A percentile compares a stretch with the other conserved stretches of the same genome.
phyloP scores from a whole-genome alignment of 1,140 invertebrate species.

The Diorhabda carinulata region DNA sequence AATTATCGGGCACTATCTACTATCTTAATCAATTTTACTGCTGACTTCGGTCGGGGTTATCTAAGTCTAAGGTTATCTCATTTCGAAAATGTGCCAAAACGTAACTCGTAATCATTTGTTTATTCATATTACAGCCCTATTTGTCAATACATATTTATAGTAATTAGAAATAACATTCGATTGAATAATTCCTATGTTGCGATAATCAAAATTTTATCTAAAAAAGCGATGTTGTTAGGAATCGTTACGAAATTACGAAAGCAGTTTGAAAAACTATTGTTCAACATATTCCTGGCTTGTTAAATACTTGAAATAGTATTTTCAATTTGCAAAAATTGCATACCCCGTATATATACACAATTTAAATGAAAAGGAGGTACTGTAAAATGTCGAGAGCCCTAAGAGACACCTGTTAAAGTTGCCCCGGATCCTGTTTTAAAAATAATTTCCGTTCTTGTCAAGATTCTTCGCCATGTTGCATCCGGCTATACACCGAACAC shows the following conservation, averaged over 20 bases:
- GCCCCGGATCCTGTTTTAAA: constrained; percentile 9
- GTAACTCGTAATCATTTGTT: too few relatives aligned
- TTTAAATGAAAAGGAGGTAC: background rate
- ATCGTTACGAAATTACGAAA: too few relatives aligned
- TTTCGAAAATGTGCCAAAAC: too few relatives aligned
- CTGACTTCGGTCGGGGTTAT: background rate
- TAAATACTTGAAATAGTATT: background rate
- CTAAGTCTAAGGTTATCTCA: too few relatives aligned
- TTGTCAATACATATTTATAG: too few relatives aligned
- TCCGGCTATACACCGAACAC: background rate
- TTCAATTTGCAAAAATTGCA: background rate
- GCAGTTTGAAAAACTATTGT: background rate
- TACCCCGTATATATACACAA: background rate
- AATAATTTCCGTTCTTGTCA: constrained; percentile 9
- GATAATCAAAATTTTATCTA: too few relatives aligned
- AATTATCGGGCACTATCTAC: background rate
- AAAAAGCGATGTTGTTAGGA: too few relatives aligned
- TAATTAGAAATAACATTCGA: too few relatives aligned
- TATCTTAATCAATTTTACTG: background rate
- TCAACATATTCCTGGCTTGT: background rate
- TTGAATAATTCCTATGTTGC: too few relatives aligned
- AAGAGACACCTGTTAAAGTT: constrained; percentile 7
- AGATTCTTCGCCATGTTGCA: constrained; percentile 9
- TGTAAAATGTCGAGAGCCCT: background rate
- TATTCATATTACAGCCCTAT: too few relatives aligned